Evolutionary conservation across 2,113 vertebrate genomes (phyloP).

Genomic region (Camelus dromedarius): DNA sequence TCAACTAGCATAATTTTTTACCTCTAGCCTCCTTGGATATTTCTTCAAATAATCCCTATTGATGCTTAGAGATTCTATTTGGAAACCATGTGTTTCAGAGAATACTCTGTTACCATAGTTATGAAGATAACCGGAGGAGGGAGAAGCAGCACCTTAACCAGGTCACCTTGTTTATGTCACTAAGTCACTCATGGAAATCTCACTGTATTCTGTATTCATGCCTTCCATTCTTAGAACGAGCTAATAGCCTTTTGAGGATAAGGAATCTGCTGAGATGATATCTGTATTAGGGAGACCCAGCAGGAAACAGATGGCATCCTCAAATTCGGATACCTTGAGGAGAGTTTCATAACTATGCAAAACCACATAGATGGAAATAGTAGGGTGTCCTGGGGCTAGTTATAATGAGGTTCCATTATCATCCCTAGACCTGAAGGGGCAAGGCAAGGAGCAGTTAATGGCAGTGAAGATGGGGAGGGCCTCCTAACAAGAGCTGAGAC

Average conservation of each 20-base stretch:
- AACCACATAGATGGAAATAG: neutral
- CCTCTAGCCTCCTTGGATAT: neutral
- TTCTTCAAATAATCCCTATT: constrained; percentile 38
- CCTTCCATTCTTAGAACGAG: constrained; percentile 29
- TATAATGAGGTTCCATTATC: neutral
- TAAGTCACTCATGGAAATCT: neutral
- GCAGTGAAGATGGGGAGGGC: neutral
- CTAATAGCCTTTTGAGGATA: neutral
- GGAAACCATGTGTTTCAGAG: constrained; percentile 29
- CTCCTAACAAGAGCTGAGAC: neutral
- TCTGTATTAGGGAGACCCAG: neutral
- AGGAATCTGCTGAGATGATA: neutral
- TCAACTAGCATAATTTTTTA: constrained; percentile 3
- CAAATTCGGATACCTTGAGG: neutral
- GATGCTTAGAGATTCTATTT: constrained; percentile 18
- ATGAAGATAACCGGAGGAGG: neutral
- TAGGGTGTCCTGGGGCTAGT: neutral
- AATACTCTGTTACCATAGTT: neutral
- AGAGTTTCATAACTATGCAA: constrained; percentile 42
- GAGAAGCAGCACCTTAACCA: neutral
- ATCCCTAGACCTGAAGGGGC: neutral
- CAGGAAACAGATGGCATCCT: constrained; percentile 26
- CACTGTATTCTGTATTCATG: neutral
- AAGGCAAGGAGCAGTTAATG: neutral
- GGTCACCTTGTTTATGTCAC: neutral